A percentile compares a stretch with the other conserved stretches of the same genome.
Conservation (phyloP, 2,888 invertebrate species). For the Eristalinus sepulchralis region DNA sequence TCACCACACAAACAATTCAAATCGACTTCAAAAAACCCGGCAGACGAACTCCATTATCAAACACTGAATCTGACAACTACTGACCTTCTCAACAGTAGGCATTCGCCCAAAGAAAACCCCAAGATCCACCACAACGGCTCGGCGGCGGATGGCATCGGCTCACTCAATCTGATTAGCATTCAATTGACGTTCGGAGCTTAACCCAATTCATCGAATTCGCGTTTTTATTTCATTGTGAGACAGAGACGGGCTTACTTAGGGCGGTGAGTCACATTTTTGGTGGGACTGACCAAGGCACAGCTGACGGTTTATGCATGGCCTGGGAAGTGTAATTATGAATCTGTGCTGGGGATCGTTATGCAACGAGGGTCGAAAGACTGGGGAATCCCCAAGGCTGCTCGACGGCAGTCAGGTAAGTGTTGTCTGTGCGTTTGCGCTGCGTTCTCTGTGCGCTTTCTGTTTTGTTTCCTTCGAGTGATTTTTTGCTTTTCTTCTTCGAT, state of each 20-base stretch:
- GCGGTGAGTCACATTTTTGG: background rate
- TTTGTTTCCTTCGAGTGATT: background rate
- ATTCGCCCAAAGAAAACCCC: background rate
- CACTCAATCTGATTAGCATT: slow-evolving; percentile 49
- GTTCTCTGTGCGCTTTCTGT: background rate
- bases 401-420: background rate
- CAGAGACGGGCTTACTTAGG: background rate
- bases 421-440: background rate
- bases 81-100: slow-evolving; percentile 20
- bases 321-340: slow-evolving; percentile 27
- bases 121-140: background rate
- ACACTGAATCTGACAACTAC: background rate
- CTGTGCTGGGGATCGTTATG: slow-evolving; percentile 31
- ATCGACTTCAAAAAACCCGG: too few relatives aligned
- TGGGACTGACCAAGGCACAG: background rate
- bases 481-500: background rate
- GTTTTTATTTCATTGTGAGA: background rate
- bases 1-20: too few relatives aligned
- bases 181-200: slow-evolving; percentile 36
- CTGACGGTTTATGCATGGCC: background rate
- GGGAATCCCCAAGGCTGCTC: slow-evolving; percentile 66
- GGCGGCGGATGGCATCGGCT: background rate
- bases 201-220: slow-evolving; percentile 44
- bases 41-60: background rate
- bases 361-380: slow-evolving; percentile 26